Evolutionary conservation across 1,140 invertebrate genomes (phyloP).

Genomic region (Leucophenga varia): DNA sequence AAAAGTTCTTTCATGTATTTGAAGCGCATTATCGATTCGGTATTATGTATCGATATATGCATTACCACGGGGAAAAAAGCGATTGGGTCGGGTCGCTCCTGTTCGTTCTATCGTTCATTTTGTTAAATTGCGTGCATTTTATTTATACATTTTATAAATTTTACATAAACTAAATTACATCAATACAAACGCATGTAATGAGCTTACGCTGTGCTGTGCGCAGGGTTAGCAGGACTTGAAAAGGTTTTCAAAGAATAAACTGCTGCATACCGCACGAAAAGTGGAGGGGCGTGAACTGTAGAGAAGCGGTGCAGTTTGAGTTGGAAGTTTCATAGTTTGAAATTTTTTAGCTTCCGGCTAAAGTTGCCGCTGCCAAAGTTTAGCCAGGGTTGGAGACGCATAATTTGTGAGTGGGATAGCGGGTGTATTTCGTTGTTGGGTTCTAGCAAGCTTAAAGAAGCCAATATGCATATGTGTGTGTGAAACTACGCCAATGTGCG

Average conservation of each 20-base stretch:
- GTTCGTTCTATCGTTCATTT: too few relatives aligned
- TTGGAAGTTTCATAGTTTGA: slow-evolving; percentile 10
- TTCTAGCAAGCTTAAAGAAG: slow-evolving; percentile 25
- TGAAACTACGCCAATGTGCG: slow-evolving; percentile 8
- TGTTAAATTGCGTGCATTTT: slow-evolving; percentile 36
- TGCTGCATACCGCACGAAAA: slow-evolving; percentile 2
- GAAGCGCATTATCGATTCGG: too few relatives aligned
- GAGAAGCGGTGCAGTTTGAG: not conserved
- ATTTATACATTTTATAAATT: slow-evolving; percentile 48
- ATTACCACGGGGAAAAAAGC: slow-evolving; percentile 2
- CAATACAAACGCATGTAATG: slow-evolving; percentile 15
- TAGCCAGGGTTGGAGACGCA: not conserved
- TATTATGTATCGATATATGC: slow-evolving; percentile 39
- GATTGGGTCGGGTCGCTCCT: not conserved
- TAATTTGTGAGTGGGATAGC: slow-evolving; percentile 16
- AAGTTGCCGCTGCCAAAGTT: not conserved
- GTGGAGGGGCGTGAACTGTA: not conserved
- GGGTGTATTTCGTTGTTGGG: not conserved
- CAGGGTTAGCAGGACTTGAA: slow-evolving; percentile 3
- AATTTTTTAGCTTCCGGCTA: slow-evolving; percentile 40
- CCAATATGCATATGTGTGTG: too few relatives aligned
- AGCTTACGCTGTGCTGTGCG: slow-evolving; percentile 1
- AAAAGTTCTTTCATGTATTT: slow-evolving; percentile 9
- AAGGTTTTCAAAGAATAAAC: too few relatives aligned
- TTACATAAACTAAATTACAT: slow-evolving; percentile 43